Evolutionary conservation across 2,113 vertebrate species (phyloP).

Genomic region (Cervus canadensis): DNA sequence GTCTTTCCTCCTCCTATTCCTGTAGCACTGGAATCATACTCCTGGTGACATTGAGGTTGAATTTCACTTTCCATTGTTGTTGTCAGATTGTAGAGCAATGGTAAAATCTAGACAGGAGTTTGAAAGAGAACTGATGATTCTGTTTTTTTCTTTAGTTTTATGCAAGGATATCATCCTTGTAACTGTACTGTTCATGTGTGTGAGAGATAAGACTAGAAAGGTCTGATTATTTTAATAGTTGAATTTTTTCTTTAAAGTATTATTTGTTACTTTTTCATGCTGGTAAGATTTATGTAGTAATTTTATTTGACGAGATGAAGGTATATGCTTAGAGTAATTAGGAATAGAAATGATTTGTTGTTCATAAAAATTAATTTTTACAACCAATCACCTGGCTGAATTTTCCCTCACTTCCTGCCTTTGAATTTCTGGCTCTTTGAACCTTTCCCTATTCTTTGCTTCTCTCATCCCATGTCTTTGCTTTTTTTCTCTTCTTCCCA

Average conservation of each 20-base stretch:
- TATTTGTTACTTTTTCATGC: neutral
- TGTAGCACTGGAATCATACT: neutral
- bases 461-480: neutral
- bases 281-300: neutral
- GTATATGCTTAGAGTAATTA: neutral
- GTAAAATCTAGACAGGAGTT: slow-evolving; percentile 1
- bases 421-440: neutral
- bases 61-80: neutral
- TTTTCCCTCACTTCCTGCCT: neutral
- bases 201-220: neutral
- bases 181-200: neutral
- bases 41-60: neutral
- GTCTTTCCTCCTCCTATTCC: neutral
- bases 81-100: neutral
- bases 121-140: neutral
- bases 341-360: neutral
- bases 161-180: neutral
- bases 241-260: slow-evolving; percentile 24
- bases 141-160: neutral
- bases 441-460: neutral
- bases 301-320: neutral
- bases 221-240: slow-evolving; percentile 11
- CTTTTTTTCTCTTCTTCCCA: neutral
- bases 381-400: neutral
- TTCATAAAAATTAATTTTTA: slow-evolving; percentile 32